Evolutionary conservation across 2,797 vertebrate species (phyloP), one percentile per base, ranked within the genome.

Genomic region (Adrianichthys oophorus): DNA sequence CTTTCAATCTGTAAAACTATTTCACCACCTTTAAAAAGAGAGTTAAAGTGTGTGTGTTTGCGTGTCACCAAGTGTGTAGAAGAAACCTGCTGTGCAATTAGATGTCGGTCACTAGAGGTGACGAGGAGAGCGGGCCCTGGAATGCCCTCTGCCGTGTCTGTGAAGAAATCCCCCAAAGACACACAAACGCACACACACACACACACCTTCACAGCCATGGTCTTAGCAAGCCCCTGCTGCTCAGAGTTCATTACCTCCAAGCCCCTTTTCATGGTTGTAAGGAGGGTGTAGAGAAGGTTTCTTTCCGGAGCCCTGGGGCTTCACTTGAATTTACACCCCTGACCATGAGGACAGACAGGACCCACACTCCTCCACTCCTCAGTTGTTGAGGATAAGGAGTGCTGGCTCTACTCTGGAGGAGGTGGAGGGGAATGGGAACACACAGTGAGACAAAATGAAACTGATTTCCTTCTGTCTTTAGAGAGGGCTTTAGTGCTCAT

Each of bases 161-260:
- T 84, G 65, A 92, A 89, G 91, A 93, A 85, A 87, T 74, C 91
- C 93, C 92, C 92, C 82, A 93, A 92, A 92, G 80, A 73, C 55
- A 55, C 46, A 64, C 46, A 58, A 46, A 50, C 37, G 42, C 57
- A 41, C 44, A 55, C 49, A 44, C 64, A 46, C 55, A 41, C 42
- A 59, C 43, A 41, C 53, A 37, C 42, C 40, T 51, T 48, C 65
- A 48, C 48, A 24, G 85, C 84, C 88, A 85, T 90, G 79, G 64
- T 73, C 70, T 76, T 19, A 41, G 65, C 18, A 50, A 76, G 65
- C 76, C 74, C 94, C 93, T 87, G 93, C 94, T 68, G 93, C 89
- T 92, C 91, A 89, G 85, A 90, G 92, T 95, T 98, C 94, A 98
- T 97, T 97, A 93, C 93, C 95, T 95, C 92, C 91, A 88, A 89